These are phyloP conservation scores for Anoplophora glabripennis DNA, from an alignment of 1,140 invertebrate genomes.

Conservation along the genomic window DNA sequence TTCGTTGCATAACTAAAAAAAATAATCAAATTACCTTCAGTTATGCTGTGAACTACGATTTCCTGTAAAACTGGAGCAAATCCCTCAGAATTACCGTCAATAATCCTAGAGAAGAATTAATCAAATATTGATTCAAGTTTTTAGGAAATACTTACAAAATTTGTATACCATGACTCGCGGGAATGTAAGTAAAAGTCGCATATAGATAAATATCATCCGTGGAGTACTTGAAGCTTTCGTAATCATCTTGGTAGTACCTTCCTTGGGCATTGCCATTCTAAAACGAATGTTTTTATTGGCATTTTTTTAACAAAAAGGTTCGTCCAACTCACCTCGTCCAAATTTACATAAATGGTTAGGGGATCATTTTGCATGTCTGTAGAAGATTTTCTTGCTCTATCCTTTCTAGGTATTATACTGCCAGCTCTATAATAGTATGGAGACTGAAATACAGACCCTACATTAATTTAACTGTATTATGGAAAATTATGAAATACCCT, in stretches of 20 bases:
- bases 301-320: too few species aligned
- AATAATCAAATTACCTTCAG: too few species aligned
- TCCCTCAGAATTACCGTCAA: too few species aligned
- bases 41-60: too few species aligned
- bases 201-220: too few species aligned
- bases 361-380: slow-evolving; percentile 83
- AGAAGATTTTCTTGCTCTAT: slow-evolving; percentile 80
- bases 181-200: too few species aligned
- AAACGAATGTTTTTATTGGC: background rate
- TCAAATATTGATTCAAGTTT: too few species aligned
- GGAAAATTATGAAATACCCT: background rate
- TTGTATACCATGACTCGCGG: too few species aligned
- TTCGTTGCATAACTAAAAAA: too few species aligned
- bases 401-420: slow-evolving; percentile 84
- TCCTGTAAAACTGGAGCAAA: too few species aligned
- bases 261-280: background rate
- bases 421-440: slow-evolving; percentile 92
- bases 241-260: background rate
- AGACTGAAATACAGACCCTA: slow-evolving; percentile 58
- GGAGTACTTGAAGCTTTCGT: background rate
- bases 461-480: background rate
- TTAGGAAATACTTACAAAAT: too few species aligned
- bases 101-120: too few species aligned
- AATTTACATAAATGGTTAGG: slow-evolving; percentile 76
- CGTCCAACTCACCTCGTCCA: slow-evolving; percentile 54